Evolutionary conservation across 2,797 vertebrate species (phyloP).

Genomic region (Vultur gryphus): DNA sequence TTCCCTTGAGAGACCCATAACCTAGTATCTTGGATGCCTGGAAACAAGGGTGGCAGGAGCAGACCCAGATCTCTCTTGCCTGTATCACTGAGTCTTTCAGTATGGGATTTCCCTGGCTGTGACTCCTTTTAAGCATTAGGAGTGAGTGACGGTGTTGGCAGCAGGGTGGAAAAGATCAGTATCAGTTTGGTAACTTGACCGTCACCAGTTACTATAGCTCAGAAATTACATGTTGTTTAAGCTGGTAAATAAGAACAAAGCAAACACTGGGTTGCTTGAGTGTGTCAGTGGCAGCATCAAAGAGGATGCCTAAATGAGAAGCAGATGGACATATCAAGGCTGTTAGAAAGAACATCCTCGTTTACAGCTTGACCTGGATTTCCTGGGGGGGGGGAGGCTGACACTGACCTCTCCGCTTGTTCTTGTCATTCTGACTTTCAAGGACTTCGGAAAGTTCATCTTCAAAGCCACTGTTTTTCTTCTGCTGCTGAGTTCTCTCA

Average conservation of each 20-base stretch:
- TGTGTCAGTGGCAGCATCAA: neutral
- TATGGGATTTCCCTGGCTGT: neutral
- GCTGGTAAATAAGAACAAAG: neutral
- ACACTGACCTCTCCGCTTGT: conserved; percentile 76
- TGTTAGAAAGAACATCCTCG: conserved; percentile 25
- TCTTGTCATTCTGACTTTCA: conserved; percentile 59
- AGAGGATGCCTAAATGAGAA: neutral
- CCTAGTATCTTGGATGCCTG: neutral
- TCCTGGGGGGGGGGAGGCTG: neutral
- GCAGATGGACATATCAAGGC: conserved; percentile 1
- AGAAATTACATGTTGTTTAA: neutral
- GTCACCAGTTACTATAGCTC: neutral
- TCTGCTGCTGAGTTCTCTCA: conserved; percentile 75
- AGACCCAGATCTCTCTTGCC: neutral
- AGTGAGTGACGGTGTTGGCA: neutral
- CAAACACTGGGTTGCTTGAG: neutral
- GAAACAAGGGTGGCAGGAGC: neutral
- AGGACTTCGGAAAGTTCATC: conserved; percentile 73
- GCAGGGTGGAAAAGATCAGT: neutral
- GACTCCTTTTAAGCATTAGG: neutral
- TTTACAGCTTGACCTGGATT: conserved; percentile 28
- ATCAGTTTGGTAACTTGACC: neutral
- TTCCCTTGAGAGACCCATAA: neutral
- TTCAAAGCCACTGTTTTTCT: conserved; percentile 64
- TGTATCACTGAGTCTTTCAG: neutral